Conservation (phyloP, 2,797 vertebrate genomes). For the Sebastes matsubarae region DNA sequence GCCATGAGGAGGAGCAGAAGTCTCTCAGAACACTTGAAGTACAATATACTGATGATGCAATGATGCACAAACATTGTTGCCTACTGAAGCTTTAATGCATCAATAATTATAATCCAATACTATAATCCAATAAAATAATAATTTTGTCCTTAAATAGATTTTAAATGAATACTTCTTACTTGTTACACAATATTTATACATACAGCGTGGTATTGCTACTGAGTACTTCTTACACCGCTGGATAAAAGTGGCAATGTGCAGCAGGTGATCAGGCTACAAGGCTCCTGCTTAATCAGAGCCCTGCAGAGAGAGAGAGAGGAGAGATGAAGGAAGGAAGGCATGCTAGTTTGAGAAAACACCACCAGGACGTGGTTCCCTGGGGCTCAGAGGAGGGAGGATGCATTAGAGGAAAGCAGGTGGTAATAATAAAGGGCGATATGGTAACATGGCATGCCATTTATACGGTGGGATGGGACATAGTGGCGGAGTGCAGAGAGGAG, state of each 20-base stretch:
- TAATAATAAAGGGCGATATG: neutral
- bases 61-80: too few relatives aligned
- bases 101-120: neutral
- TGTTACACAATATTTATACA: neutral
- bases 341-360: conserved; percentile 18
- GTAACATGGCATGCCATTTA: conserved; percentile 14
- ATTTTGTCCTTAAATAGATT: neutral
- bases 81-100: neutral
- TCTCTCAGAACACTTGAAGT: too few relatives aligned
- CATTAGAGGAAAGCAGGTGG: neutral
- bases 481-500: neutral
- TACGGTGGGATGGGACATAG: neutral
- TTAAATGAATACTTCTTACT: neutral
- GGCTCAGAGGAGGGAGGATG: neutral
- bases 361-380: neutral
- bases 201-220: neutral
- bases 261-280: neutral
- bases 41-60: too few relatives aligned
- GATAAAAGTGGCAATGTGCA: neutral
- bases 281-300: conserved; percentile 5
- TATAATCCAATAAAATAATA: neutral
- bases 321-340: neutral
- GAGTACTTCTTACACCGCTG: neutral
- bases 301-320: neutral
- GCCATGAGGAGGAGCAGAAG: too few relatives aligned